Percentiles rank a stretch among this genome's conserved stretches.
phyloP scores from a whole-genome alignment of 2,888 invertebrate species.

The Leptura quadrifasciata region DNA sequence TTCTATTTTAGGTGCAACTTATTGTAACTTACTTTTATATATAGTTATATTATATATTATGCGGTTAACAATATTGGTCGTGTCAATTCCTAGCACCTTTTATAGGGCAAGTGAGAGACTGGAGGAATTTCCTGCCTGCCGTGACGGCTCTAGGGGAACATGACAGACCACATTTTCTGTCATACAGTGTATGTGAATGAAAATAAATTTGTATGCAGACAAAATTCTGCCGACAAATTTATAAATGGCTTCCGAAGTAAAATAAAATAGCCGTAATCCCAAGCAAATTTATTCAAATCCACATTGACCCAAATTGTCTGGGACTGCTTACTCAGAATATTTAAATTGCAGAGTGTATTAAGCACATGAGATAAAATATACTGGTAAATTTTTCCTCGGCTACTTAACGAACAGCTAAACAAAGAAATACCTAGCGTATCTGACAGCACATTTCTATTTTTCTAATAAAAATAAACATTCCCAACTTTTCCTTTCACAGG shows the following conservation, averaged over 20 bases:
- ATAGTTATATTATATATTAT: no score
- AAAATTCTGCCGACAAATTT: not conserved
- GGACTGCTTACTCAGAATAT: constrained; percentile 22
- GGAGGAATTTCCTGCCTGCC: no score
- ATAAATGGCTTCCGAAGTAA: constrained; percentile 12
- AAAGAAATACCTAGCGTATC: constrained; percentile 23
- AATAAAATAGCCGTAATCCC: not conserved
- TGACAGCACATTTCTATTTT: not conserved
- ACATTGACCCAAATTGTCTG: constrained; percentile 25
- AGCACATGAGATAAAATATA: constrained; percentile 3
- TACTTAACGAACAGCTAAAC: constrained; percentile 13
- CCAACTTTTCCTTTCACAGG: constrained; percentile 11
- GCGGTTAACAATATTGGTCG: no score
- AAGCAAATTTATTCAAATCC: constrained; percentile 16
- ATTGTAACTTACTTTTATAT: no score
- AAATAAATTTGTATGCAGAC: not conserved
- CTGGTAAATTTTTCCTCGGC: not conserved
- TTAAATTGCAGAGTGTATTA: constrained; percentile 6
- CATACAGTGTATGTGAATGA: not conserved
- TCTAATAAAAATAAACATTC: constrained; percentile 1
- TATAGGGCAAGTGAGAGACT: no score
- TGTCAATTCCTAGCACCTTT: no score
- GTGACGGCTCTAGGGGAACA: no score
- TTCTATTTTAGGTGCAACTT: no score
- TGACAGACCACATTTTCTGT: no score